Conservation (phyloP, 2,113 vertebrate genomes). For the Callaeas wilsoni region DNA sequence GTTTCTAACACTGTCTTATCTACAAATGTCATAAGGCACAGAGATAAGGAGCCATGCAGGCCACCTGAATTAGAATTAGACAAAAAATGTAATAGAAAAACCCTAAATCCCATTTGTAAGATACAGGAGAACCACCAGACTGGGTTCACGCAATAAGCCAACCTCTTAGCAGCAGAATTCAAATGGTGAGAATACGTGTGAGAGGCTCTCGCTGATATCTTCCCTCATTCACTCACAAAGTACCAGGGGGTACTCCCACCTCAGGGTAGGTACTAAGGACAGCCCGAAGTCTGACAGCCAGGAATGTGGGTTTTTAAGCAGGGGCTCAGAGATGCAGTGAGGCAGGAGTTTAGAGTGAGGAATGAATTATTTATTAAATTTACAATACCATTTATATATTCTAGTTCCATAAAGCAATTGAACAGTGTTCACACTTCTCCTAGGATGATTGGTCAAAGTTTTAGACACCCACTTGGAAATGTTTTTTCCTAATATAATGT, state of each 20-base stretch:
- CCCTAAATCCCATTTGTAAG: not conserved
- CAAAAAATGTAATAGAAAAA: not conserved
- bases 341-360: no score
- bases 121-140: not conserved
- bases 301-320: no score
- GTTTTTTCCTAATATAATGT: no score
- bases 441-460: no score
- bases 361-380: no score
- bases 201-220: not conserved
- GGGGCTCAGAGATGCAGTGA: no score
- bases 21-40: not conserved
- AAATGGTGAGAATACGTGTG: accelerated
- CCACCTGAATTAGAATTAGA: not conserved
- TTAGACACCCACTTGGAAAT: no score
- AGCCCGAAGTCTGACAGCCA: not conserved
- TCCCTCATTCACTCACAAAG: not conserved
- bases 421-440: no score
- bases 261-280: not conserved
- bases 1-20: not conserved
- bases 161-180: not conserved
- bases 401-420: no score
- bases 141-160: not conserved
- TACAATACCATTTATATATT: no score
- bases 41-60: not conserved
- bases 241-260: not conserved